Percentiles rank a stretch among this genome's conserved stretches.
Evolutionary conservation across 1,140 invertebrate genomes (phyloP).

Genomic region (Trichonephila inaurata): DNA sequence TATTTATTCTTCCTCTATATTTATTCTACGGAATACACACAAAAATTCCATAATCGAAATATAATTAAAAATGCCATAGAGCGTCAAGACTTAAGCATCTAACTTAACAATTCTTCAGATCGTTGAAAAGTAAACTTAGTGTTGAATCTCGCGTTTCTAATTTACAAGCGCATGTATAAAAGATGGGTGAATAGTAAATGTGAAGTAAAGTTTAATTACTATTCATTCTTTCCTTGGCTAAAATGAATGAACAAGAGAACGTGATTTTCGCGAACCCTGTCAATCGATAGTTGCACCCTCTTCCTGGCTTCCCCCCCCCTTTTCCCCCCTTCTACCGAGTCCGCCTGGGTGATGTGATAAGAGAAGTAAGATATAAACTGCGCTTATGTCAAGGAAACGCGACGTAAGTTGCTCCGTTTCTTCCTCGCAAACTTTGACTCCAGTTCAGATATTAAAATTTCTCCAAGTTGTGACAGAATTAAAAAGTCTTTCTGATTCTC

Average conservation of each 20-base stretch:
- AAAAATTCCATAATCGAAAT: background rate
- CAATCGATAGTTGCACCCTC: slow-evolving; percentile 24
- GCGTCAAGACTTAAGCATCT: background rate
- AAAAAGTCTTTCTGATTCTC: no score
- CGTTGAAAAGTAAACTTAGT: background rate
- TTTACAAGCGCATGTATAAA: background rate
- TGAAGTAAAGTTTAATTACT: background rate
- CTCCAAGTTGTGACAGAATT: no score
- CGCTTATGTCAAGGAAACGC: background rate
- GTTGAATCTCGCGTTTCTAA: background rate
- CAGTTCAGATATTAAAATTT: no score
- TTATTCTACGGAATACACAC: no score
- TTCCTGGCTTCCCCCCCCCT: background rate
- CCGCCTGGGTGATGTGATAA: background rate
- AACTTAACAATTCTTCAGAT: background rate
- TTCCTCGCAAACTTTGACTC: no score
- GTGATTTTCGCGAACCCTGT: slow-evolving; percentile 17
- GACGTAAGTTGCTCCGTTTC: background rate
- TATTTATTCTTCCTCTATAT: no score
- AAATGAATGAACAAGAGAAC: slow-evolving; percentile 7
- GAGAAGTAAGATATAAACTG: background rate
- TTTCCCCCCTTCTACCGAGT: background rate
- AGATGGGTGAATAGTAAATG: background rate
- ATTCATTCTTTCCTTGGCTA: background rate
- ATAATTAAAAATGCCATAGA: background rate